Conservation (phyloP, 1,140 invertebrate species). For the Agraylea sexmaculata region DNA sequence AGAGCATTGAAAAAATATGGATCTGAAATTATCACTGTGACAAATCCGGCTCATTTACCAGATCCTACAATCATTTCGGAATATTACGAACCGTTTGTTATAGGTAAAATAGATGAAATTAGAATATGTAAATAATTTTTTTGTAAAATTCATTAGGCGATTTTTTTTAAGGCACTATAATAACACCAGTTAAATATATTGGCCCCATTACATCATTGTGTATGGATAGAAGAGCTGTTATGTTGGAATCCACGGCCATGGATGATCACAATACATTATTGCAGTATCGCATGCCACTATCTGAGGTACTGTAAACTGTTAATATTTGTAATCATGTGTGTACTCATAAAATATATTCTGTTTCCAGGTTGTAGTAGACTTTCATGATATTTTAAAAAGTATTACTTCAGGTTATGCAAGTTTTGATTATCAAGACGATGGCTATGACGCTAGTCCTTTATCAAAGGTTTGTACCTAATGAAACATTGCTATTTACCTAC, state of each 20-base stretch:
- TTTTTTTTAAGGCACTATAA: conserved; percentile 61
- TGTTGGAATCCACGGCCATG: conserved; percentile 62
- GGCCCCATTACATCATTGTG: conserved; percentile 61
- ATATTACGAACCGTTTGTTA: conserved; percentile 79
- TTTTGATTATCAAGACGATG: conserved; percentile 94
- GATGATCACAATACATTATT: conserved; percentile 73
- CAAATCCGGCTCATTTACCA: conserved; percentile 78
- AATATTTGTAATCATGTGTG: conserved; percentile 1
- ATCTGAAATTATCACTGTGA: conserved; percentile 53
- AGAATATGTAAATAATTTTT: no score
- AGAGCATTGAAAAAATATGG: conserved; percentile 55
- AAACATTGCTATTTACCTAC: no score
- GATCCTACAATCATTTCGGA: conserved; percentile 53
- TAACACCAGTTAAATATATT: conserved; percentile 68
- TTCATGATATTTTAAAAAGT: conserved; percentile 87
- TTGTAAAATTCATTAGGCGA: conserved; percentile 1
- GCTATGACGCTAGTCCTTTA: conserved; percentile 60
- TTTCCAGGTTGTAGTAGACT: conserved; percentile 70
- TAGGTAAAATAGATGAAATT: conserved; percentile 40
- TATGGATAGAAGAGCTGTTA: conserved; percentile 64
- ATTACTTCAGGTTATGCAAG: conserved; percentile 89
- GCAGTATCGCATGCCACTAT: conserved; percentile 75
- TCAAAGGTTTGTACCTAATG: conserved; percentile 42
- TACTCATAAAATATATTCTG: conserved; percentile 5
- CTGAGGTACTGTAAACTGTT: conserved; percentile 44